These are phyloP conservation scores for Myotis davidii DNA, from an alignment of 2,113 vertebrate genomes.

Conservation along the genomic window DNA sequence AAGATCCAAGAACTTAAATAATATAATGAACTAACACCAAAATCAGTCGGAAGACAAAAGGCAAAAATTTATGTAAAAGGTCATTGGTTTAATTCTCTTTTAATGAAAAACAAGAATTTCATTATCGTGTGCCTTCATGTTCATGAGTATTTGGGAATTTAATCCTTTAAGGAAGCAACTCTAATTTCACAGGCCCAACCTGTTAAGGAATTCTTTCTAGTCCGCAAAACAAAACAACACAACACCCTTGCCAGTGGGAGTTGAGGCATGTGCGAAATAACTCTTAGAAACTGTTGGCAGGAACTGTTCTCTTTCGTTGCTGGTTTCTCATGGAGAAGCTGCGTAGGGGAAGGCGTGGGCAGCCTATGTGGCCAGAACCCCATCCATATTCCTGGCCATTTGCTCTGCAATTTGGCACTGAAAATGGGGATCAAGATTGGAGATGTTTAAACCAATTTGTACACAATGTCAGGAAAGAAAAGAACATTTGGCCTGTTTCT, in stretches of 20 bases:
- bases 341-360: fast-evolving
- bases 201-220: constrained; percentile 40
- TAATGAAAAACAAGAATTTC: constrained; percentile 67
- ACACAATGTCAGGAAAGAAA: not conserved
- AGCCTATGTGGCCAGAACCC: fast-evolving
- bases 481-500: constrained; percentile 4
- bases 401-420: not conserved
- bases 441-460: constrained; percentile 38
- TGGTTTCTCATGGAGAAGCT: not conserved
- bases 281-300: not conserved
- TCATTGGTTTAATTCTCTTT: constrained; percentile 65
- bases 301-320: not conserved
- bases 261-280: not conserved
- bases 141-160: not conserved
- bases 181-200: constrained; percentile 33
- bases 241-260: not conserved
- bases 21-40: not conserved
- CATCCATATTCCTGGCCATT: not conserved
- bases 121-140: not conserved
- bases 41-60: not conserved
- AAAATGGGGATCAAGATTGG: not conserved
- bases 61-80: not conserved
- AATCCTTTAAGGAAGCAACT: constrained; percentile 46
- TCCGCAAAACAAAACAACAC: not conserved
- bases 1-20: not conserved